phyloP scores from a whole-genome alignment of 2,888 invertebrate species.

The Tenthredo notha region DNA sequence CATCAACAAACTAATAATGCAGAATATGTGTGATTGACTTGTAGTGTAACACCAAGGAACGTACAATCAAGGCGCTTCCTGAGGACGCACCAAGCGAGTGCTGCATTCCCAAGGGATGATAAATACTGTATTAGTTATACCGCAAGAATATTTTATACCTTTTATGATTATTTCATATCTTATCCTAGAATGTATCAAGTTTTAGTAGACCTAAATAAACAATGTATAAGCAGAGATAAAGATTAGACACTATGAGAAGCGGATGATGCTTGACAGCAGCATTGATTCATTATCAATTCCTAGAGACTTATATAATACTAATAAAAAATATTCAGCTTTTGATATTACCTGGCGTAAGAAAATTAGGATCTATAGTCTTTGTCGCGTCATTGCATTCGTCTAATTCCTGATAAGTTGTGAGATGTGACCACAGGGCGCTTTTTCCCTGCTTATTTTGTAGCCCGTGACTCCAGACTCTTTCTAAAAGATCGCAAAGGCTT shows the following conservation, averaged over 20 bases:
- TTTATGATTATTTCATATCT: neutral
- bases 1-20: slow-evolving; percentile 1
- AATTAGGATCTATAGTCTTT: slow-evolving; percentile 82
- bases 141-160: neutral
- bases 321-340: neutral
- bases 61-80: slow-evolving; percentile 95
- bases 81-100: slow-evolving; percentile 95
- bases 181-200: neutral
- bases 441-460: slow-evolving; percentile 97
- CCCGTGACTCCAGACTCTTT: slow-evolving; percentile 99
- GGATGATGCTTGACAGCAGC: neutral
- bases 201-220: neutral
- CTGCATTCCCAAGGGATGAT: slow-evolving; percentile 80
- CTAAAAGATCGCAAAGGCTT: slow-evolving; percentile 97
- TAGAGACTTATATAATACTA: neutral
- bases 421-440: slow-evolving; percentile 98
- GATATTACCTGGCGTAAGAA: slow-evolving; percentile 82
- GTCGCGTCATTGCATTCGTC: slow-evolving; percentile 84
- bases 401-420: slow-evolving; percentile 92
- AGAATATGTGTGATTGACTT: slow-evolving; percentile 28
- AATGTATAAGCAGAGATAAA: neutral
- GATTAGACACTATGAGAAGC: neutral
- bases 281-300: neutral
- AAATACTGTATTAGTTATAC: slow-evolving; percentile 29
- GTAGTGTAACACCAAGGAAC: slow-evolving; percentile 76